Base-by-base conservation (phyloP, 30 jellyfish, hydroid and myxozoan genomes). In the Hydractinia echinata region DNA sequence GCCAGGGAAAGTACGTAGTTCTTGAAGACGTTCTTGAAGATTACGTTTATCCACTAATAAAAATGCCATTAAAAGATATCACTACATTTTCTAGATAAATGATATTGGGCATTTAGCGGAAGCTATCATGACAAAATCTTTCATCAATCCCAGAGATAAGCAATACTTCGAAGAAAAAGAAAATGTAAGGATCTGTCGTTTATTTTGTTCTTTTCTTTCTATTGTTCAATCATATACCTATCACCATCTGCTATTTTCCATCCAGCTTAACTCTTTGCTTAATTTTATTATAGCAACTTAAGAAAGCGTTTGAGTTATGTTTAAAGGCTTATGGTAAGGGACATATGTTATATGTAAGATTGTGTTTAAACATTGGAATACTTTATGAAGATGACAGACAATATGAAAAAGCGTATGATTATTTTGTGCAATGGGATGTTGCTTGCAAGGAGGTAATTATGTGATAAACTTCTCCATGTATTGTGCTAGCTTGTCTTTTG, bases 241-340 rank as follows among this genome's bases (percentile, higher is more conserved):
- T 2, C 44, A 30, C 44, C 44, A 30, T 30, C 2, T 30, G 44
- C 44, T 30, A 30, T 30, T 30, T 30, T 30, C 44, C 2, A 30
- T 30, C 44, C 44, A 30, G 44, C 44, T 30, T 0, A 30, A 30
- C 44, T 2, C 1, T 30, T 72, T 72, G 58, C 62, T 7, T 10
- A 10, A 68, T 77, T 30, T n/a, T 62, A 48, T 18, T 49, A 5
- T 76, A 88, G 96, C 92, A 86, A 74, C 72, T 89, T 9, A 82
- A 70, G 76, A 50, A 76, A 55, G 73, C 96, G 13, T 61, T 52
- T 56, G 86, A 79, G n/a, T 54, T 89, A 39, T 89, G 96, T 86
- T 83, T 76, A 89, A 89, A 89, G 70, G 96, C 96, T 0, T 89
- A 89, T 73, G 96, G 96, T 5, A 91, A 84, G 20, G 81, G 86